Percentiles rank a stretch among this genome's conserved stretches.
phyloP scores from a whole-genome alignment of 2,113 vertebrate genomes.

The Sula dactylatra region DNA sequence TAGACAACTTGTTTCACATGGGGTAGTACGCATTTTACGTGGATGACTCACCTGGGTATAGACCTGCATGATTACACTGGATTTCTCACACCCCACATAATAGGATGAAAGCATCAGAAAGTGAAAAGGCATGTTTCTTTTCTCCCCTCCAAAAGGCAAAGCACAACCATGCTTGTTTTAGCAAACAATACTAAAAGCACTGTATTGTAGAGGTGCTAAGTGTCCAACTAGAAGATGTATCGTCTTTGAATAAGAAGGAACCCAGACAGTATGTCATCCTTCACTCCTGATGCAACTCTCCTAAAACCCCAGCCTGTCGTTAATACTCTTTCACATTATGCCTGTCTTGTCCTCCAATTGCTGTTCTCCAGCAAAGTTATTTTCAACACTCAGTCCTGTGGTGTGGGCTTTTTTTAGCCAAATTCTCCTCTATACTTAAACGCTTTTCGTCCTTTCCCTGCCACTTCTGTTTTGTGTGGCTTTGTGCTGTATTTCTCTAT shows the following conservation, averaged over 20 bases:
- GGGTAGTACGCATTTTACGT: background rate
- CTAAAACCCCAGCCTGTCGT: background rate
- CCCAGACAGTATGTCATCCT: background rate
- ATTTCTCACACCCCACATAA: background rate
- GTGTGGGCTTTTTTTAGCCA: background rate
- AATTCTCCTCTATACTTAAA: background rate
- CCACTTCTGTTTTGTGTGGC: background rate
- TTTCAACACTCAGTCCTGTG: background rate
- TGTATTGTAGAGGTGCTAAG: background rate
- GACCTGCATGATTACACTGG: background rate
- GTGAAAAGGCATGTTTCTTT: background rate
- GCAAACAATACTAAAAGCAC: background rate
- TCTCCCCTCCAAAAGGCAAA: background rate
- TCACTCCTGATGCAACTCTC: background rate
- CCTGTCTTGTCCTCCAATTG: background rate
- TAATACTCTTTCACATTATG: background rate
- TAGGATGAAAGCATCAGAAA: background rate
- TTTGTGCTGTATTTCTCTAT: background rate
- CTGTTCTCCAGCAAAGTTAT: background rate
- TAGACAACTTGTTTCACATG: slow-evolving; percentile 11
- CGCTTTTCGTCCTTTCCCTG: background rate
- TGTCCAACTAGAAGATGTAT: background rate
- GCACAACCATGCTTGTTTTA: background rate
- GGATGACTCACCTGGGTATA: slow-evolving; percentile 14
- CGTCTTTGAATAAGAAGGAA: background rate